Percentiles rank a stretch among this genome's conserved stretches.
These are phyloP conservation scores for Epirrita christyi DNA, from an alignment of 2,888 invertebrate species.

Conservation along the genomic window DNA sequence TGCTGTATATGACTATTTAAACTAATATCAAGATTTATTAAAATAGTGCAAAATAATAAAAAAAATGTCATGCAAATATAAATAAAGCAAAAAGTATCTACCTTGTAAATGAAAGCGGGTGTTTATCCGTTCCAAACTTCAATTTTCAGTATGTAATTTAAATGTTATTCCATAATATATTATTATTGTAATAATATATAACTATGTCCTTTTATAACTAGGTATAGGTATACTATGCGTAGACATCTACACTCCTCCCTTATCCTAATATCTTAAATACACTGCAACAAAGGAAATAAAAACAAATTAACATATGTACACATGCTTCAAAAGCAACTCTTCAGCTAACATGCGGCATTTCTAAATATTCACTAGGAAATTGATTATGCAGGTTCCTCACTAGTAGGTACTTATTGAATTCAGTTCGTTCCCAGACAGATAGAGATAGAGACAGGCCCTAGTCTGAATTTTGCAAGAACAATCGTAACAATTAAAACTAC, in stretches of 20 bases:
- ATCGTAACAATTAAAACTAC: too few species aligned
- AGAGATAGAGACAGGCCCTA: too few species aligned
- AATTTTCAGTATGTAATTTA: constrained; percentile 56
- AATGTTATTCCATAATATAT: constrained; percentile 76
- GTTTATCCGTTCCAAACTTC: constrained; percentile 71
- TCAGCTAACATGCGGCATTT: constrained; percentile 4
- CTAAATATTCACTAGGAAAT: too few species aligned
- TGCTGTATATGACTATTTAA: too few species aligned
- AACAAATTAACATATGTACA: constrained; percentile 63
- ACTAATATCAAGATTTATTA: neutral
- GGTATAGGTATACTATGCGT: constrained; percentile 76
- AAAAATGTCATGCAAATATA: constrained; percentile 54
- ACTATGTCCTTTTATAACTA: constrained; percentile 81
- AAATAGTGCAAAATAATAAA: constrained; percentile 23
- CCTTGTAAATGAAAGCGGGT: constrained; percentile 77
- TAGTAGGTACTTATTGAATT: too few species aligned
- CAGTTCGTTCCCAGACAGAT: too few species aligned
- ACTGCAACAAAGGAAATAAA: constrained; percentile 78
- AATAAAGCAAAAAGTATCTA: constrained; percentile 60
- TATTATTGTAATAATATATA: constrained; percentile 85
- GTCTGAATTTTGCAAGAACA: too few species aligned
- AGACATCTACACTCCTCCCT: constrained; percentile 81
- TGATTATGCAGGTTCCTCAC: too few species aligned
- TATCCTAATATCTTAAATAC: constrained; percentile 82
- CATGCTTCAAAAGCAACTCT: constrained; percentile 14